Percentiles rank a stretch among this genome's conserved stretches.
These are phyloP conservation scores for Pyxicephalus adspersus DNA, from an alignment of 2,113 vertebrate genomes.

Conservation along the genomic window DNA sequence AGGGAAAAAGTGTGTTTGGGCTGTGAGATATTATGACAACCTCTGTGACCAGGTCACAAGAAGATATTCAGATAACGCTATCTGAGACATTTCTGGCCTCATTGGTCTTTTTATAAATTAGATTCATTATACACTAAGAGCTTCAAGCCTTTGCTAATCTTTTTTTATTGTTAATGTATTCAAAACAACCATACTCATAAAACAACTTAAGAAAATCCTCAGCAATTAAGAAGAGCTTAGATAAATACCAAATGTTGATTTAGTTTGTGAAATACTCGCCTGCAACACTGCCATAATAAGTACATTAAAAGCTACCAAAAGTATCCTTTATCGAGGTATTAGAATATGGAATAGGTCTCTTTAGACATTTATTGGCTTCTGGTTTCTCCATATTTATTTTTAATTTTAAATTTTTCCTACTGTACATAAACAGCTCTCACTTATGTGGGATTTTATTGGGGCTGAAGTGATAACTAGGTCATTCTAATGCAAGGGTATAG, in stretches of 20 bases:
- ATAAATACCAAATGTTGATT: conserved; percentile 56
- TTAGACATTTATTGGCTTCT: conserved; percentile 52
- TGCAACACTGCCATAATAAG: conserved; percentile 23
- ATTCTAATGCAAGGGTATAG: conserved; percentile 4
- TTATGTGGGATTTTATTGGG: conserved; percentile 38
- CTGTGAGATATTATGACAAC: conserved; percentile 35
- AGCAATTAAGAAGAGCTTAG: conserved; percentile 55
- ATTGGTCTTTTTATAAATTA: conserved; percentile 26
- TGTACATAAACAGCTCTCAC: conserved; percentile 30
- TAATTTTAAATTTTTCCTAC: conserved; percentile 38
- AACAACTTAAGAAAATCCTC: conserved; percentile 54
- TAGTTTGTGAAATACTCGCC: conserved; percentile 51
- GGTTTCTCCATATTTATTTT: conserved; percentile 46
- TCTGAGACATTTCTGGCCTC: conserved; percentile 24
- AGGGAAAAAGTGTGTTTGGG: not conserved
- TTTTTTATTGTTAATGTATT: conserved; percentile 41
- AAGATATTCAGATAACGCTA: conserved; percentile 36
- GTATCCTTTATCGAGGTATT: conserved; percentile 13
- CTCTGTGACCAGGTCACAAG: not conserved
- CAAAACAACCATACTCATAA: conserved; percentile 39
- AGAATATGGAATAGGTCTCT: conserved; percentile 37
- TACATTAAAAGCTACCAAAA: conserved; percentile 43
- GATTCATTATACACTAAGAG: not conserved
- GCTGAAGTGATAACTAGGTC: conserved; percentile 3
- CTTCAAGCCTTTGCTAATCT: not conserved